Percentiles rank a stretch among this genome's conserved stretches.
Conservation (phyloP, 2,888 invertebrate species). For the Tiliacea aurago region DNA sequence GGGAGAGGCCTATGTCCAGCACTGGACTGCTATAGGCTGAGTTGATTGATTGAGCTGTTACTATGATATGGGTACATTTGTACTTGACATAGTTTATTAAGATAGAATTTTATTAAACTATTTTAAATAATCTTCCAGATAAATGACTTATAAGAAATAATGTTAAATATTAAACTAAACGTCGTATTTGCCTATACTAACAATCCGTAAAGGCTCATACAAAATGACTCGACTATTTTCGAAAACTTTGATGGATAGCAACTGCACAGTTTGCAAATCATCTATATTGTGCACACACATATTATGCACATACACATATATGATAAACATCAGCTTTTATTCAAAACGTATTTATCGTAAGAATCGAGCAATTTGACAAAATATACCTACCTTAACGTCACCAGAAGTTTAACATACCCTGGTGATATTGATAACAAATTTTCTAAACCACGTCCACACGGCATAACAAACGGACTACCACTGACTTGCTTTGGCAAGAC, state of each 20-base stretch:
- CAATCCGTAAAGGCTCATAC: conserved; percentile 13
- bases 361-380: conserved; percentile 14
- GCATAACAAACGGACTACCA: conserved; percentile 48
- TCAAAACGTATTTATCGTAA: background rate
- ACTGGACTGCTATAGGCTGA: no score
- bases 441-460: conserved; percentile 26
- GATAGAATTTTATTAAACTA: background rate
- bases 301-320: background rate
- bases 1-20: no score
- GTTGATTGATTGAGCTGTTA: background rate
- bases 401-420: background rate
- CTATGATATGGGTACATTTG: conserved; percentile 34
- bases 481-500: conserved; percentile 73
- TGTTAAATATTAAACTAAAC: conserved; percentile 18
- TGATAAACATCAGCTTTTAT: background rate
- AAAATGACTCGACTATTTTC: conserved; percentile 9
- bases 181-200: background rate
- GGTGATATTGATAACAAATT: conserved; percentile 26
- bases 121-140: background rate
- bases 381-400: background rate
- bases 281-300: background rate
- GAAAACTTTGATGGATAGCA: background rate
- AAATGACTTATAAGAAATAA: background rate
- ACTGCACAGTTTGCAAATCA: conserved; percentile 3
- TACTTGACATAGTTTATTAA: conserved; percentile 14